These are phyloP conservation scores for Ennomos fuscantarius DNA, from an alignment of 2,888 invertebrate genomes.

Conservation along the genomic window DNA sequence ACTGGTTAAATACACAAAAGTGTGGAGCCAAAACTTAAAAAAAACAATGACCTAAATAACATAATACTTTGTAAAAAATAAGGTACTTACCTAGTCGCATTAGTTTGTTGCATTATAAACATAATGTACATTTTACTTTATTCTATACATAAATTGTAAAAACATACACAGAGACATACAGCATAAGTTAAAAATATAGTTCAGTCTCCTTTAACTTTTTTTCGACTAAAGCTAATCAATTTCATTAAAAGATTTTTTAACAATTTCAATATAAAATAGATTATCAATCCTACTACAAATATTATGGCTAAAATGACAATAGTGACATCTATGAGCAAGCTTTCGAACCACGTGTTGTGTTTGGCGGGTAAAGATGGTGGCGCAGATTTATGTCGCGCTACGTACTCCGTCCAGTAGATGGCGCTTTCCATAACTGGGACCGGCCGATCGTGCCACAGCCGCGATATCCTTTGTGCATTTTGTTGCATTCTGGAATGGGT, in stretches of 20 bases:
- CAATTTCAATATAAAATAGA: slow-evolving; percentile 45
- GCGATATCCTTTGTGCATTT: slow-evolving; percentile 76
- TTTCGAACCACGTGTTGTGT: slow-evolving; percentile 56
- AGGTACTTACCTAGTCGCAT: no score
- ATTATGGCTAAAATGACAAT: slow-evolving; percentile 47
- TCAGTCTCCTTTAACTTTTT: slow-evolving; percentile 50
- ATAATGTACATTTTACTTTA: no score
- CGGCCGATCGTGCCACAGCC: slow-evolving; percentile 83
- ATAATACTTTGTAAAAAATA: no score
- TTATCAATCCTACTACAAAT: slow-evolving; percentile 40
- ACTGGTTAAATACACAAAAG: no score
- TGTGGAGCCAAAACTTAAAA: no score
- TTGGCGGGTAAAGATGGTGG: slow-evolving; percentile 59
- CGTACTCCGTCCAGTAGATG: slow-evolving; percentile 87
- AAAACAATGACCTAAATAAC: no score
- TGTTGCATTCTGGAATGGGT: slow-evolving; percentile 62
- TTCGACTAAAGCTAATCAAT: slow-evolving; percentile 33
- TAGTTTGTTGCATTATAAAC: no score
- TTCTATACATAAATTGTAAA: no score
- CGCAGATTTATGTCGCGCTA: slow-evolving; percentile 75
- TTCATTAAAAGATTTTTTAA: slow-evolving; percentile 39
- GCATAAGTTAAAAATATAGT: neutral
- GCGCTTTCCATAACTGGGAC: slow-evolving; percentile 84
- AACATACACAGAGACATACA: no score
- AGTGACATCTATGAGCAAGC: slow-evolving; percentile 63